phyloP scores from a whole-genome alignment of 2,113 vertebrate species.

The Macaca mulatta region DNA sequence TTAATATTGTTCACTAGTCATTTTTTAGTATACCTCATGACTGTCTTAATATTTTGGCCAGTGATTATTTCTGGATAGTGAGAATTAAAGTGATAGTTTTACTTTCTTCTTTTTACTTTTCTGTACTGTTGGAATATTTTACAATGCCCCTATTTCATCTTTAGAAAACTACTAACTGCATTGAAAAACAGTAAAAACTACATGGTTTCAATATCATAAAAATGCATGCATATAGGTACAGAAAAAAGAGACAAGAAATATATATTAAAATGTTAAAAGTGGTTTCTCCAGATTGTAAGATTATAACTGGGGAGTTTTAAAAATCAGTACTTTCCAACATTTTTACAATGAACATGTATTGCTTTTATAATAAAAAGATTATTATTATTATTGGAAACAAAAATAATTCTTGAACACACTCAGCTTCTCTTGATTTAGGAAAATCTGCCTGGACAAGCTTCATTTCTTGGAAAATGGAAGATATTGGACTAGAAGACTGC shows the following conservation, averaged over 20 bases:
- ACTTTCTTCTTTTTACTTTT: background rate
- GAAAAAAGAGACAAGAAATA: background rate
- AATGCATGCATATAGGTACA: background rate
- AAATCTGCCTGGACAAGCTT: background rate
- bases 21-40: background rate
- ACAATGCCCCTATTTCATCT: background rate
- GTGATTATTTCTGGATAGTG: background rate
- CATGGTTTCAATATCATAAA: background rate
- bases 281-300: background rate
- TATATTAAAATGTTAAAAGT: slow-evolving; percentile 18
- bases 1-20: background rate
- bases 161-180: background rate
- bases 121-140: background rate
- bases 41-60: background rate
- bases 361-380: background rate
- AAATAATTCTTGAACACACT: background rate
- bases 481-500: background rate
- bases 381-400: background rate
- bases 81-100: background rate
- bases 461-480: background rate
- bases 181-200: background rate
- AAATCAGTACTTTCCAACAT: background rate
- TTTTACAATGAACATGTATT: slow-evolving; percentile 10
- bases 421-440: background rate
- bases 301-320: background rate